These are phyloP conservation scores for Sarotherodon lohbergeri DNA, from an alignment of 2,113 vertebrate species.

Conservation along the genomic window DNA sequence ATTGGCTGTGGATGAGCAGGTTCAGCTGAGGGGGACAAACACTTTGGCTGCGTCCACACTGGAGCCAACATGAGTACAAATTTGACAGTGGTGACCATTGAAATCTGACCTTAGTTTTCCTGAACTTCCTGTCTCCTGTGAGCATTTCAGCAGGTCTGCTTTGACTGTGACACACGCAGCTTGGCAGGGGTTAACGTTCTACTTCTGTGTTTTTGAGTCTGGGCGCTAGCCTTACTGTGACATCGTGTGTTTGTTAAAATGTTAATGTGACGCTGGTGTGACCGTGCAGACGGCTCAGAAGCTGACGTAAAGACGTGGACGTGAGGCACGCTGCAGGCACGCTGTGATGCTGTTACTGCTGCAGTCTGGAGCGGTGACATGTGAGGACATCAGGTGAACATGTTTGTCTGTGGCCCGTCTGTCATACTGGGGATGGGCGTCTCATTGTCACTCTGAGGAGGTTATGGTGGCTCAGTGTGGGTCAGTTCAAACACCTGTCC, in stretches of 20 bases:
- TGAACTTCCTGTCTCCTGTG: neutral
- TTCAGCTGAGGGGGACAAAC: neutral
- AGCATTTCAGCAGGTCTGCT: neutral
- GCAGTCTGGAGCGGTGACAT: neutral
- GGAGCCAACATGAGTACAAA: neutral
- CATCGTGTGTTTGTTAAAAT: neutral
- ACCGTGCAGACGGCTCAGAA: neutral
- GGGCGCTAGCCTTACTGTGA: neutral
- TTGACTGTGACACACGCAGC: neutral
- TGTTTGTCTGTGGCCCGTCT: neutral
- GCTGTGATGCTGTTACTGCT: neutral
- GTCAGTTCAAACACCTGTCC: neutral
- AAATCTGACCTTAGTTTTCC: neutral
- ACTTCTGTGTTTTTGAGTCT: neutral
- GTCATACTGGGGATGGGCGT: neutral
- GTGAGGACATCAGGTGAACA: neutral
- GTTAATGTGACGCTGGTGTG: neutral
- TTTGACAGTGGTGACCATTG: neutral
- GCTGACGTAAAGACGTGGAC: neutral
- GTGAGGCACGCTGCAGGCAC: neutral
- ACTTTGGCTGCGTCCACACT: neutral
- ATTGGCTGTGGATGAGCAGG: neutral
- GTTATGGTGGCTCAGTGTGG: neutral
- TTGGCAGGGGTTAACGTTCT: neutral
- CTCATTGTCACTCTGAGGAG: neutral